Percentiles rank a stretch among this genome's conserved stretches.
Conservation (phyloP, 2,888 invertebrate species). For the Fragum fragum region DNA sequence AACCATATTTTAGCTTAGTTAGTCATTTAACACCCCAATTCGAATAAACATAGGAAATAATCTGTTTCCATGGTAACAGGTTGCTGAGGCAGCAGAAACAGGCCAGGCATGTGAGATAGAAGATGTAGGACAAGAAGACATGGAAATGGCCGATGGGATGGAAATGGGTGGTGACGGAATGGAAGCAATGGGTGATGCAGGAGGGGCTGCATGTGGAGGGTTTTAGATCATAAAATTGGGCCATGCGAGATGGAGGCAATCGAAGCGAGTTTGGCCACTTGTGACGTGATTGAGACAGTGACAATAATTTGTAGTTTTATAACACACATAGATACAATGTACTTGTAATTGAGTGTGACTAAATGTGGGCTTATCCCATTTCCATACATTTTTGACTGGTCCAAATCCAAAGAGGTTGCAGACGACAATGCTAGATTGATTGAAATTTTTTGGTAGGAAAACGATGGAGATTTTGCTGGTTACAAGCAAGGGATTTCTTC, state of each 20-base stretch:
- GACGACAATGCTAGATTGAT: background rate
- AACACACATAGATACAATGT: too few species aligned
- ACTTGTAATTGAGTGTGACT: background rate
- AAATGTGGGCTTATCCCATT: background rate
- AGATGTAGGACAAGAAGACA: conserved; percentile 50
- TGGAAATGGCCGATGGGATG: conserved; percentile 33
- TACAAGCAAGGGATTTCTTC: conserved; percentile 7
- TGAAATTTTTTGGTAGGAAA: background rate
- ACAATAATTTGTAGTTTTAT: background rate
- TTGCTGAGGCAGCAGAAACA: conserved; percentile 64
- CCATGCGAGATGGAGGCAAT: background rate
- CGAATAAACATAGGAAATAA: too few species aligned
- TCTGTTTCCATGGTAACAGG: conserved; percentile 31
- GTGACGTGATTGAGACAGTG: background rate
- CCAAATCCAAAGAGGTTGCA: background rate
- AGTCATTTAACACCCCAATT: too few species aligned
- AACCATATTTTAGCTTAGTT: too few species aligned
- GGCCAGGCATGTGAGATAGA: conserved; percentile 55
- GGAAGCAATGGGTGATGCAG: conserved; percentile 58
- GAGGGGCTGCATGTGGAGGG: conserved; percentile 69
- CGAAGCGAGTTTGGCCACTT: background rate
- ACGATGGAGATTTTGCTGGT: background rate
- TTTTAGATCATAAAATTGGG: conserved; percentile 31
- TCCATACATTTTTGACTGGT: background rate
- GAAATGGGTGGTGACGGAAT: conserved; percentile 47